Evolutionary conservation across 2,113 vertebrate species (phyloP).

Genomic region (Ailuropoda melanoleuca): DNA sequence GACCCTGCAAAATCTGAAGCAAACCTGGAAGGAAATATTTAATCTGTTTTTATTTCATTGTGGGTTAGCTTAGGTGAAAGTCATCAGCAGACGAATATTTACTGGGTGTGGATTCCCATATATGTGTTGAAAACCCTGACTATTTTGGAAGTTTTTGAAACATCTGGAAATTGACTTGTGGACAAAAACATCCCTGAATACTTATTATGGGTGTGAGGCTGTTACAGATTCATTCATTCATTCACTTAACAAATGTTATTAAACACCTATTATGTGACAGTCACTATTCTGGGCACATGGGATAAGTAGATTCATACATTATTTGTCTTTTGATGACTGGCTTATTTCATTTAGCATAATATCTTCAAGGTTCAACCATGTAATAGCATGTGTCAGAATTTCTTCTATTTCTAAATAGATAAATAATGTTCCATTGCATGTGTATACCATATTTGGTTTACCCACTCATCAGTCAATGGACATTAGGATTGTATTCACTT

Average conservation of each 20-base stretch:
- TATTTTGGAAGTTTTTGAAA: background rate
- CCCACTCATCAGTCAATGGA: background rate
- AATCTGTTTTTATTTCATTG: background rate
- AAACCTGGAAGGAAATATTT: conserved; percentile 37
- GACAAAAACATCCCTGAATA: background rate
- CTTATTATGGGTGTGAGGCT: background rate
- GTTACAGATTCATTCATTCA: background rate
- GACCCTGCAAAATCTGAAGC: conserved; percentile 46
- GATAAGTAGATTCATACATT: background rate
- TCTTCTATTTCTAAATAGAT: background rate
- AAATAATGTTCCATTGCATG: background rate
- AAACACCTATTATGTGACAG: background rate
- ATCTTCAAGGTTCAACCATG: background rate
- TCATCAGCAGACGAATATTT: background rate
- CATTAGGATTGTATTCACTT: background rate
- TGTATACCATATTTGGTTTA: background rate
- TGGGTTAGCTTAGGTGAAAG: conserved; percentile 27
- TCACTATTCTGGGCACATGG: background rate
- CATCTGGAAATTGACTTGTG: background rate
- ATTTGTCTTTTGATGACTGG: background rate
- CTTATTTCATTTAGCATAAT: background rate
- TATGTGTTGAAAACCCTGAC: background rate
- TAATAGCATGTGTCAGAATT: background rate
- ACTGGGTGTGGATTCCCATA: background rate
- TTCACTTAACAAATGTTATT: background rate